These are phyloP conservation scores for Lepidocyrtoides sp. DNA, from an alignment of 2,888 invertebrate genomes.

Conservation along the genomic window DNA sequence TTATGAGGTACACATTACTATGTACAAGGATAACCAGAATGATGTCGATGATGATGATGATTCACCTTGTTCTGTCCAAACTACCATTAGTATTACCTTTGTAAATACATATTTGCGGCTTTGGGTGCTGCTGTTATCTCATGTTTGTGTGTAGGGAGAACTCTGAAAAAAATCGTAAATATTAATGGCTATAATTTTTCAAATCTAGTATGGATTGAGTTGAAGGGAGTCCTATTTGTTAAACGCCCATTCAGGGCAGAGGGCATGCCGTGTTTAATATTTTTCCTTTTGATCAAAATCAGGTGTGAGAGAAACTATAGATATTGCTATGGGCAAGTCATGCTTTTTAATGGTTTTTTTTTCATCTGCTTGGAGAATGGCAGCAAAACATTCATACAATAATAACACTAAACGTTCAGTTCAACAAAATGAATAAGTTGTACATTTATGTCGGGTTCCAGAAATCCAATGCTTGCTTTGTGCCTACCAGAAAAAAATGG, in stretches of 20 bases:
- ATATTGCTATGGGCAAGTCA: slow-evolving; percentile 67
- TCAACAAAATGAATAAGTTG: too few relatives aligned
- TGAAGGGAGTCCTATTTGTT: slow-evolving; percentile 81
- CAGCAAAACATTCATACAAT: not conserved
- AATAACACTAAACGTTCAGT: too few relatives aligned
- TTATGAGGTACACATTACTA: slow-evolving; percentile 13
- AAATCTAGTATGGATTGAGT: slow-evolving; percentile 77
- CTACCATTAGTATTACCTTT: not conserved
- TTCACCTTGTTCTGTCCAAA: not conserved
- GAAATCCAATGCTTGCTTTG: too few relatives aligned
- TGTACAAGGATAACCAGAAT: not conserved
- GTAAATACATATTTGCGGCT: slow-evolving; percentile 5
- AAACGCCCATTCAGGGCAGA: slow-evolving; percentile 81
- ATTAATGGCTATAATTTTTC: slow-evolving; percentile 83
- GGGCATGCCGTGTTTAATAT: slow-evolving; percentile 80
- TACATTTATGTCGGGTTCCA: too few relatives aligned
- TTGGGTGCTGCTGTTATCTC: not conserved
- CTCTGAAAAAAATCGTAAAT: slow-evolving; percentile 82
- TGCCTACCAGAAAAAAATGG: too few relatives aligned
- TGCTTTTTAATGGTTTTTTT: slow-evolving; percentile 64
- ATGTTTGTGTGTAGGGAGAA: slow-evolving; percentile 1
- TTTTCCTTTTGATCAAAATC: slow-evolving; percentile 81
- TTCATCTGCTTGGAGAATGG: not conserved
- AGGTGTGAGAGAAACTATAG: slow-evolving; percentile 79
- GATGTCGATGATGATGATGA: not conserved